Evolutionary conservation across 2,888 invertebrate species (phyloP), one percentile per base, ranked within the genome.

Genomic region (Polymixis lichenea): DNA sequence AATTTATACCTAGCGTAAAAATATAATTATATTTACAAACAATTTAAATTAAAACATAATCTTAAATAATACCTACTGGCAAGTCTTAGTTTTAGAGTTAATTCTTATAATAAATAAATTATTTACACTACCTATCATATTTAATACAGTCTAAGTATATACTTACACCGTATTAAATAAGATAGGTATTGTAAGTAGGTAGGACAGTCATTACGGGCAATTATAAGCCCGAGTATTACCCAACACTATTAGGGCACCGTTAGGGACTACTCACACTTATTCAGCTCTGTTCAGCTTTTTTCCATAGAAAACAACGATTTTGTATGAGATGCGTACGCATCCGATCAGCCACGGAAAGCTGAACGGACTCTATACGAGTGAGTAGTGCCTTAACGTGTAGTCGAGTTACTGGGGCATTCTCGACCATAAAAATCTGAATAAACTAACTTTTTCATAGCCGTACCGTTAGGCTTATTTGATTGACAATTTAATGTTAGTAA

Each of bases 21-120:
- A n/a, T 25, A 32, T 58, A 67, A 73, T 60, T 53, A 71, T 73
- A 80, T 58, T 73, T 80, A 82, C 84, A 84, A 74, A 56, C 19
- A 13, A 28, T 28, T 56, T 55, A 79, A 62, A 64, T 51, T 28
- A 60, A 69, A 72, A n/a, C 8, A 46, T 64, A 51, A 53, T 43
- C 72, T 73, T 61, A 72, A 38, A 32, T 67, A 67, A 74, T 64
- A 67, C n/a, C 49, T 67, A 80, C 46, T 55, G 49, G 55, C 66
- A 82, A 80, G 82, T 82, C 84, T 84, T 65, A 74, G 51, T 62
- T 71, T 74, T 80, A 69, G 72, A 83, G 68, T 53, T 83, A 68
- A 60, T 58, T 66, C 53, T 70, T 82, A 28, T n/a, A 43, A 65
- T 80, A 56, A 56, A 78, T 72, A 58, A 60, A 73, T 83, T 78